Percentiles rank a stretch among this genome's conserved stretches.
Evolutionary conservation across 2,797 vertebrate genomes (phyloP).

Genomic region (Nyctalus aviator): DNA sequence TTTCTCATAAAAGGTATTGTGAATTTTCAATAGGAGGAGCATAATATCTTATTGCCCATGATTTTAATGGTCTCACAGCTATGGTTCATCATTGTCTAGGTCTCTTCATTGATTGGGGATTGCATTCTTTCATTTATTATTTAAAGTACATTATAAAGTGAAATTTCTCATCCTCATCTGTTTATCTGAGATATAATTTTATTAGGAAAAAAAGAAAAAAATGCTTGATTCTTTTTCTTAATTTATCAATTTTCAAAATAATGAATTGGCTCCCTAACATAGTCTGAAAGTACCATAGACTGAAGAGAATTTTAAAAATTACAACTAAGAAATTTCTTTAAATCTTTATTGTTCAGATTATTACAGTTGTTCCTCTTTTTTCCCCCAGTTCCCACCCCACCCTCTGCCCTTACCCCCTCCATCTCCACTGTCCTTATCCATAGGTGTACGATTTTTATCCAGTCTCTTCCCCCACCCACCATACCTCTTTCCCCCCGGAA

Average conservation of each 20-base stretch:
- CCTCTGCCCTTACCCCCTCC: too few species aligned
- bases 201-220: constrained; percentile 54
- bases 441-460: too few species aligned
- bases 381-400: too few species aligned
- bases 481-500: too few species aligned
- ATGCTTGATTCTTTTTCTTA: constrained; percentile 30
- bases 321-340: background rate
- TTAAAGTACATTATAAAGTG: constrained; percentile 50
- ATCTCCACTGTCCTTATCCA: too few species aligned
- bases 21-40: constrained; percentile 12
- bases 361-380: too few species aligned
- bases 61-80: constrained; percentile 39
- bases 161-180: background rate
- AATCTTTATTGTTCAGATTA: too few species aligned
- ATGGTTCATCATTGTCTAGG: background rate
- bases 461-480: too few species aligned
- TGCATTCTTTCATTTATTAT: constrained; percentile 53
- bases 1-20: background rate
- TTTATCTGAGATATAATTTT: constrained; percentile 22
- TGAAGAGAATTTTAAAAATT: background rate
- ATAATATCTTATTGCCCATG: background rate
- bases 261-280: constrained; percentile 13
- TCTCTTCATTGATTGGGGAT: constrained; percentile 3
- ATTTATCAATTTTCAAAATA: constrained; percentile 63
- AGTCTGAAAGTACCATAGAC: background rate